Evolutionary conservation across 2,888 invertebrate species (phyloP), one percentile per base, ranked within the genome.

Genomic region (Oligia latruncula): DNA sequence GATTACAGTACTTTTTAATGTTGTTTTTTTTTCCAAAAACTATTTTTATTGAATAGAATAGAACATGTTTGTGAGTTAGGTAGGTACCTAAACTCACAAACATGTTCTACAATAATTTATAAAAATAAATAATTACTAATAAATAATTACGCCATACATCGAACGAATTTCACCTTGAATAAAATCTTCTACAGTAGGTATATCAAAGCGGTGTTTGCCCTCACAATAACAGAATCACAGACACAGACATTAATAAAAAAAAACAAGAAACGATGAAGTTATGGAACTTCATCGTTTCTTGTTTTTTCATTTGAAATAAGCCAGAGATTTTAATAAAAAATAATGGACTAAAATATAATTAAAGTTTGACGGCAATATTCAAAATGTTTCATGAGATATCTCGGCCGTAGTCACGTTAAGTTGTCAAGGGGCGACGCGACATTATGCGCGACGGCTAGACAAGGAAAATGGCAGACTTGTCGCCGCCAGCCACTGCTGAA

Each of bases 401-500:
- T 83, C 17, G 40, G 52, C 40, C 68, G 43, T 49, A 74, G 65
- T 74, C 76, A 70, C 68, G 76, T 66, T 68, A 43, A 49, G 49
- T 71, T 87, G 83, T 86, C 83, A 78, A 81, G 78, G 73, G 77
- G 71, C 62, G 77, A 77, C 71, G 71, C 62, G 77, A 77, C 71
- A 88, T 84, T 86, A 70, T 84, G 77, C 73, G 78, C 77, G 62
- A 58, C 29, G 83, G 74, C 77, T 72, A 83, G 86, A 82, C 78
- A 66, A 67, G 84, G 55, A 76, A 86, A 89, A 89, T 87, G 82
- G 86, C 87, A 92, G 93, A 91, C 92, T 87, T 84, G 90, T 87
- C 91, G 91, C 81, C 92, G 92, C 90, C 90, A 80, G 83, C 87
- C 77, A 9, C 40, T 52, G 9, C 71, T 90, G 86, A 91, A 90